Evolutionary conservation across 2,113 vertebrate species (phyloP).

Genomic region (Colossoma macropomum): DNA sequence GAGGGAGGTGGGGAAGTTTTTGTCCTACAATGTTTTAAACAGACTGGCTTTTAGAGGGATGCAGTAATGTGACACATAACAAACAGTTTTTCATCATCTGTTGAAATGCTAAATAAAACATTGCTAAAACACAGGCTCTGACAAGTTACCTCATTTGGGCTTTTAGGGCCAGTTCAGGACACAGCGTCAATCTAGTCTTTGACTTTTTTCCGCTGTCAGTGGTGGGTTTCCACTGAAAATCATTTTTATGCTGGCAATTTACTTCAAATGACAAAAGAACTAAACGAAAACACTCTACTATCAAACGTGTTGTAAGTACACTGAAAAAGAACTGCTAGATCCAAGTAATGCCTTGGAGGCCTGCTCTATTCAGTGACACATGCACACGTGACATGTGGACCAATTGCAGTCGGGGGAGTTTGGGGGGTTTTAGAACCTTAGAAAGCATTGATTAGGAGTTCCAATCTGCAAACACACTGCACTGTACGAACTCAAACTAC

Average conservation of each 20-base stretch:
- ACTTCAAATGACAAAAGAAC: too few relatives aligned
- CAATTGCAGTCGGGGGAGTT: too few relatives aligned
- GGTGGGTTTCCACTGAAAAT: not conserved
- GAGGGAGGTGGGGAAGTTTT: constrained; percentile 1
- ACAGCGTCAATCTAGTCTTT: not conserved
- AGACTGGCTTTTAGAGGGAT: constrained; percentile 26
- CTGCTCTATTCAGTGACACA: too few relatives aligned
- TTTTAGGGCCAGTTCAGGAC: not conserved
- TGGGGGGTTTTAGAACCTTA: too few relatives aligned
- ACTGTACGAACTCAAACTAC: too few relatives aligned
- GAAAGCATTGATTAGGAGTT: too few relatives aligned
- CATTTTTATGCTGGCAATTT: not conserved
- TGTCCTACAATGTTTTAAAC: constrained; percentile 53
- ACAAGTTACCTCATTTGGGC: not conserved
- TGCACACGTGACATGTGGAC: too few relatives aligned
- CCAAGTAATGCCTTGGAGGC: too few relatives aligned
- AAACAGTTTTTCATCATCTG: constrained; percentile 37
- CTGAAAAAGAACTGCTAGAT: too few relatives aligned
- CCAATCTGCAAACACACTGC: too few relatives aligned
- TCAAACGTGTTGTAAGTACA: too few relatives aligned
- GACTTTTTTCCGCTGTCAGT: not conserved
- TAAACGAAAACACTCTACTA: too few relatives aligned
- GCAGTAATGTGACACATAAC: constrained; percentile 43
- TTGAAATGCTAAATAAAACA: constrained; percentile 22
- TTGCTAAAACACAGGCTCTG: not conserved